Evolutionary conservation across 1,140 invertebrate species (phyloP), one percentile per base, ranked within the genome.

Genomic region (Nautilus pompilius): DNA sequence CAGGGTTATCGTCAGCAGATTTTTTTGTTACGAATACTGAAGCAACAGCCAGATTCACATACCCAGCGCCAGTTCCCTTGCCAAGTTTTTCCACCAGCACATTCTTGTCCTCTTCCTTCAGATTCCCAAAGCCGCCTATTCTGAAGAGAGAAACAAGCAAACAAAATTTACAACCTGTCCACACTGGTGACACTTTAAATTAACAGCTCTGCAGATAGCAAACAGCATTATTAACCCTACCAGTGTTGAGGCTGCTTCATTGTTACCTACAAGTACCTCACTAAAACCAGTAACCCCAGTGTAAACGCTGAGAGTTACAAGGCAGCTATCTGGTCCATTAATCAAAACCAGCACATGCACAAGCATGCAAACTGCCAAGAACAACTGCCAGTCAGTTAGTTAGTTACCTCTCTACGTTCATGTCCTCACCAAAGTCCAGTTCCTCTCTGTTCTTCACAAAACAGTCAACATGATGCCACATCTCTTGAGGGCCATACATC

Each of bases 391-490:
- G n/a, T n/a, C n/a, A n/a, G n/a, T n/a, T 56, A 29, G 24, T 46
- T 48, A 63, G 68, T 54, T 70, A 80, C 76, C 61, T 71, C n/a
- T 77, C 69, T 48, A 67, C 66, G 58, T 73, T 72, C 62, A 77
- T 71, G 32, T 76, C 72, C 26, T 54, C 55, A 24, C 63, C 61
- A 66, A 90, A 98, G 36, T 89, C 85, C 2, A 96, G 76, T 56
- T 92, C 88, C 63, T 87, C 83, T 51, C 91, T 82, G n/a, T 89
- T 77, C 72, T 93, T 87, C 8, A 87, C 88, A 85, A 99, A 99
- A 81, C 96, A 99, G 64, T 93, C 90, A 10, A 95, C 82, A 84
- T 99, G 96, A 82, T 96, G 89, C 95, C 95, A 98, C 28, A 88
- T 80, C 30, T 82, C 78, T 36, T 77, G 69, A n/a, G 85, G 84